phyloP scores from a whole-genome alignment of 2,113 vertebrate genomes.

The Mohoua ochrocephala region DNA sequence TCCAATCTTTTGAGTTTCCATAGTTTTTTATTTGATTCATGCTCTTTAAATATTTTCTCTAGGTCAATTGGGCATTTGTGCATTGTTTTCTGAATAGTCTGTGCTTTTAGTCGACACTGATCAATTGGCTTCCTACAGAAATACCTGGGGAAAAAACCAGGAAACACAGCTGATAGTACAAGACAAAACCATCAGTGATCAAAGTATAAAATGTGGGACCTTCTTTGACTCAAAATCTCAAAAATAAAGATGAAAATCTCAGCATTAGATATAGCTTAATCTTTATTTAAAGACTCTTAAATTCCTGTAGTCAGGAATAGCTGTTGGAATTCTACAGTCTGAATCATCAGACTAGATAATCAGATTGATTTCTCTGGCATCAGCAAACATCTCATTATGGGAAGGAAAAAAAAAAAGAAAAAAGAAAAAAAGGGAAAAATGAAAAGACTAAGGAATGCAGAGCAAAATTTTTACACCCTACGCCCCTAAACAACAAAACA shows the following conservation, averaged over 20 bases:
- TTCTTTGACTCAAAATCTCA: not conserved
- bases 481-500: not conserved
- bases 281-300: not conserved
- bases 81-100: not conserved
- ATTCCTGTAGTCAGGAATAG: not conserved
- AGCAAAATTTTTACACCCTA: not conserved
- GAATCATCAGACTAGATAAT: not conserved
- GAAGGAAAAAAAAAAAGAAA: not conserved
- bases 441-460: not conserved
- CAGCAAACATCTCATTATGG: not conserved
- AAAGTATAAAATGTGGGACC: not conserved
- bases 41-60: not conserved
- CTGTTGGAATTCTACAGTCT: not conserved
- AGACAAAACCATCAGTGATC: not conserved
- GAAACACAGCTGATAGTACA: not conserved
- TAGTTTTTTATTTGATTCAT: not conserved
- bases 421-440: not conserved
- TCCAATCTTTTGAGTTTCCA: not conserved
- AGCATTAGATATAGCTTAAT: not conserved
- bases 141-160: not conserved
- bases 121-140: not conserved
- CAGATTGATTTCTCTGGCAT: not conserved
- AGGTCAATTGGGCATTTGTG: not conserved
- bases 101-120: not conserved
- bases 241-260: not conserved